These are phyloP conservation scores for Melitaea athalia DNA, from an alignment of 2,888 invertebrate genomes.

Conservation along the genomic window DNA sequence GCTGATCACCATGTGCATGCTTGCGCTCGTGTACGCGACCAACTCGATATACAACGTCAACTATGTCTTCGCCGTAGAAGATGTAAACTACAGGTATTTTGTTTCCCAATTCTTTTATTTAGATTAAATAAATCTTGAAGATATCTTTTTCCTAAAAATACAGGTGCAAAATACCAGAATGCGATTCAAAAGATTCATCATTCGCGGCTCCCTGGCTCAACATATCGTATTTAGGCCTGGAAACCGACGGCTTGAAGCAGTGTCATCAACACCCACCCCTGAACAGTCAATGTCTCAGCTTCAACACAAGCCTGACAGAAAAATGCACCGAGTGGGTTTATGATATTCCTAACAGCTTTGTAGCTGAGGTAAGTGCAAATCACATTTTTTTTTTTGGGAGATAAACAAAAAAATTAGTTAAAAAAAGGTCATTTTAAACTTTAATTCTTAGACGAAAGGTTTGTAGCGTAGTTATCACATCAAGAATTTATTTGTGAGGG, in stretches of 20 bases:
- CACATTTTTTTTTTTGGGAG: too few relatives aligned
- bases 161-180: constrained; percentile 63
- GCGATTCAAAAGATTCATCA: constrained; percentile 47
- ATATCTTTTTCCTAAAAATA: background rate
- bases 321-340: constrained; percentile 64
- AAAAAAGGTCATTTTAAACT: background rate
- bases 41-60: constrained; percentile 77
- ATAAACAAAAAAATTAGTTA: too few relatives aligned
- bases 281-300: constrained; percentile 40
- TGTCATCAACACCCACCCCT: constrained; percentile 49
- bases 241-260: constrained; percentile 51
- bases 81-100: constrained; percentile 65
- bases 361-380: constrained; percentile 61
- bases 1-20: constrained; percentile 63
- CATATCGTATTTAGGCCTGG: constrained; percentile 40
- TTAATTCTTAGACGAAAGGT: too few relatives aligned
- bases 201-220: constrained; percentile 56
- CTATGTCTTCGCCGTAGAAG: constrained; percentile 74
- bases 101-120: too few relatives aligned
- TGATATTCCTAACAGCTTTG: constrained; percentile 64
- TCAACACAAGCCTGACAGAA: constrained; percentile 44
- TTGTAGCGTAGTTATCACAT: too few relatives aligned
- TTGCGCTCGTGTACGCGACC: constrained; percentile 72
- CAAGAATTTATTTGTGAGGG: too few relatives aligned
- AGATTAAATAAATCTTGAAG: too few relatives aligned